phyloP scores from a whole-genome alignment of 2,888 invertebrate species.

The Drosophila suboccidentalis region DNA sequence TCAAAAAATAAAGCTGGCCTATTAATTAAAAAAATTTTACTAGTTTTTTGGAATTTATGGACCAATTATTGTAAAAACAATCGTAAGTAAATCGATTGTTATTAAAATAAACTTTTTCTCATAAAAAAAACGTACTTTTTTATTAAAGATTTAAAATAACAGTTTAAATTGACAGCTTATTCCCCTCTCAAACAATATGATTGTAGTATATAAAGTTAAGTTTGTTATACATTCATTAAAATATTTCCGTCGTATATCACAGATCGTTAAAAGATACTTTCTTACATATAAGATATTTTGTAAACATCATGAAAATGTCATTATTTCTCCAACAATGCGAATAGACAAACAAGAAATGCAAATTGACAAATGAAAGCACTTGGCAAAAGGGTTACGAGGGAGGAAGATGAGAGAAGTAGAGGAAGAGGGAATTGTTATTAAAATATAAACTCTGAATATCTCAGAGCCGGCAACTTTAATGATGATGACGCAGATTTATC shows the following conservation, averaged over 20 bases:
- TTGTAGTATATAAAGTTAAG: no score
- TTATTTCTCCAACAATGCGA: conserved; percentile 6
- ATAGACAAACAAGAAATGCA: conserved; percentile 37
- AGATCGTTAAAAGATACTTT: conserved; percentile 3
- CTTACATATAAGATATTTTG: conserved; percentile 8
- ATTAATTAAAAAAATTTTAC: no score
- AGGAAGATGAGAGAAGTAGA: not conserved
- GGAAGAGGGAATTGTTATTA: conserved; percentile 1
- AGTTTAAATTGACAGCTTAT: no score
- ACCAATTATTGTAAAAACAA: no score
- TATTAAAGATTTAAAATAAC: no score
- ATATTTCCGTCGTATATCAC: not conserved
- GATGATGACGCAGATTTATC: conserved; percentile 70
- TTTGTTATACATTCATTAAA: not conserved
- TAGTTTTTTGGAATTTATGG: no score
- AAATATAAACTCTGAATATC: conserved; percentile 5
- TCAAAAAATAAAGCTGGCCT: conserved; percentile 1
- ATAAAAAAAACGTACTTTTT: no score
- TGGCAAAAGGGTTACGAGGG: not conserved
- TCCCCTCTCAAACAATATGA: no score
- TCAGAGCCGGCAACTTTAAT: conserved; percentile 66
- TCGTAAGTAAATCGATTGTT: no score
- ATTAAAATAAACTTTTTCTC: no score
- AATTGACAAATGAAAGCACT: conserved; percentile 36
- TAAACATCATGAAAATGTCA: conserved; percentile 19